These are phyloP conservation scores for Piezodorus guildinii DNA, from an alignment of 1,140 invertebrate species.

Conservation along the genomic window DNA sequence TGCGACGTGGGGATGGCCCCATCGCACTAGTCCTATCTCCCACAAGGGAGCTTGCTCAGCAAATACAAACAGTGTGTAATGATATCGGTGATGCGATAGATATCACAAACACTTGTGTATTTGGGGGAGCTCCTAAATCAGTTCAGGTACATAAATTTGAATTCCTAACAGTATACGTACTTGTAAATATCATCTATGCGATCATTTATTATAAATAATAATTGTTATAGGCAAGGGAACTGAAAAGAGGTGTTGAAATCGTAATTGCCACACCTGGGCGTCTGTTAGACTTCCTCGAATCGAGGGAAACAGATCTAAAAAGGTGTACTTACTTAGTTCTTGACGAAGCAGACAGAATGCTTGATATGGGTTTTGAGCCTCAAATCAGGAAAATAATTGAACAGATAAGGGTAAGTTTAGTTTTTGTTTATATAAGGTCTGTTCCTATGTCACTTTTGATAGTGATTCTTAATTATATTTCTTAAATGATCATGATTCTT, in stretches of 20 bases:
- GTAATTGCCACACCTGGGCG: constrained; percentile 94
- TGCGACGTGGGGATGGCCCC: constrained; percentile 78
- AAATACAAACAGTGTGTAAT: constrained; percentile 65
- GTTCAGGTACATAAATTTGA: constrained; percentile 23
- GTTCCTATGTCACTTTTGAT: no score
- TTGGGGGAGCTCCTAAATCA: constrained; percentile 57
- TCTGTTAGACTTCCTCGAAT: constrained; percentile 92
- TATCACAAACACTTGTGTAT: constrained; percentile 88
- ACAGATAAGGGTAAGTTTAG: constrained; percentile 58
- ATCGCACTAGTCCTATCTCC: constrained; percentile 89
- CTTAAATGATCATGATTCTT: no score
- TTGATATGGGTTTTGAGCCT: constrained; percentile 99
- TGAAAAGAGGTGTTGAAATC: constrained; percentile 83
- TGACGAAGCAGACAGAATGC: constrained; percentile 97
- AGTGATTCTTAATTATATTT: no score
- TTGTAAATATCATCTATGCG: neutral
- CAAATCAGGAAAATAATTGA: constrained; percentile 95
- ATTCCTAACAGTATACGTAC: neutral
- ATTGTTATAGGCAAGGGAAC: constrained; percentile 65
- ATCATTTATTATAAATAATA: neutral
- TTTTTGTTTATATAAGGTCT: no score
- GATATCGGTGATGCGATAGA: constrained; percentile 46
- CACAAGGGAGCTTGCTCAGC: constrained; percentile 86
- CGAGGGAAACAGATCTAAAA: constrained; percentile 74
- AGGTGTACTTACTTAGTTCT: constrained; percentile 90